Evolutionary conservation across 2,797 vertebrate species (phyloP), one percentile per base, ranked within the genome.

Genomic region (Galagoides demidoff): DNA sequence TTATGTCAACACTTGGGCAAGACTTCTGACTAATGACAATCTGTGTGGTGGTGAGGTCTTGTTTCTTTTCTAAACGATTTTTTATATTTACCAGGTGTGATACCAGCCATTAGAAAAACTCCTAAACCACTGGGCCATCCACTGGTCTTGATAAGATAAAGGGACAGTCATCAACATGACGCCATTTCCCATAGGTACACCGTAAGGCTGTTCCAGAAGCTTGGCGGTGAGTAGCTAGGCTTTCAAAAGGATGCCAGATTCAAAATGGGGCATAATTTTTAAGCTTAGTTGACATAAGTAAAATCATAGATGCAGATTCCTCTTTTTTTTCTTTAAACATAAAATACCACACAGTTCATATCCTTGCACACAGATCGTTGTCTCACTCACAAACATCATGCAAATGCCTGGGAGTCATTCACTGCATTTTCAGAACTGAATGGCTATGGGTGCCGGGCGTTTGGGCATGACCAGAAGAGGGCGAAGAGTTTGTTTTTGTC

Each of bases 171-270:
- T 79, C 20, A 90, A 19, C 39, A 77, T 84, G 59, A 84, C 39
- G 39, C 45, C 31, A 55, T 94, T 90, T 90, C 63, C 29, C 68
- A 31, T 2, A 39, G 16, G 39, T 23, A 74, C 27, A 83, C 20
- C 31, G 45, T 19, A 89, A 89, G 34, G 23, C 49, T 77, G 19
- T 90, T 74, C 23, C 39, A 81, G 68, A 77, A 89, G 9, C 43
- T 43, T 95, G 49, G 22, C 63, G 73, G 31, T 66, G 63, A 78
- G 57, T 74, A 87, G 37, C 25, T 68, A 68, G 45, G 25, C 20
- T 86, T 89, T 92, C 57, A 86, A 89, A 94, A 88, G n/a, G 61
- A 83, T 68, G 39, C 78, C 57, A 91, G 57, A 74, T 9, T 85
- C n/a, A 89, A 57, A 76, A 66, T 73, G 31, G 92, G 49, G n/a